These are phyloP conservation scores for Xiphydria camelus DNA, from an alignment of 2,888 invertebrate genomes.

Conservation along the genomic window DNA sequence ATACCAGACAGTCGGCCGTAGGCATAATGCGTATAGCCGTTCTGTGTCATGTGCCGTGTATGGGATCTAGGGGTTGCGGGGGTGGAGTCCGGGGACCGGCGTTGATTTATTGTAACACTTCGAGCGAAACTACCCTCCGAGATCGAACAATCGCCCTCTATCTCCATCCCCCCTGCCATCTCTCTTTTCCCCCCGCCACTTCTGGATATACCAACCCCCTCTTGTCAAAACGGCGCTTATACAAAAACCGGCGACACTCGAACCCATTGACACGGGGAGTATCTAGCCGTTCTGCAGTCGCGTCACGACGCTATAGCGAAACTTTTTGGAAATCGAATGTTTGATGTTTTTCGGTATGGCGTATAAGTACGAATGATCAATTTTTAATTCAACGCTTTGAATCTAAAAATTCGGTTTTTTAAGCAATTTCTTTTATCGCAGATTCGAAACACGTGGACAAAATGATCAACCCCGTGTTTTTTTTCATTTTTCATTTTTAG, in stretches of 20 bases:
- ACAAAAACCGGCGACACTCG: slow-evolving; percentile 2
- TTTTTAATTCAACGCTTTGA: too few relatives aligned
- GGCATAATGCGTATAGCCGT: slow-evolving; percentile 2
- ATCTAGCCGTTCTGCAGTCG: too few relatives aligned
- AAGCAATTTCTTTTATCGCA: too few relatives aligned
- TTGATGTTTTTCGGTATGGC: too few relatives aligned
- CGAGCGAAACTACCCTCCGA: slow-evolving; percentile 34
- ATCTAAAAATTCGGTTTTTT: too few relatives aligned
- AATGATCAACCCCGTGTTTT: too few relatives aligned
- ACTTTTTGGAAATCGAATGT: too few relatives aligned
- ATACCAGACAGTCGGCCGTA: slow-evolving; percentile 22
- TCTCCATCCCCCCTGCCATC: slow-evolving; percentile 5
- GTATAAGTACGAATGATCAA: too few relatives aligned
- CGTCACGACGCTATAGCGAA: too few relatives aligned
- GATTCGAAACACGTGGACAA: too few relatives aligned
- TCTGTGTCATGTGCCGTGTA: slow-evolving; percentile 24
- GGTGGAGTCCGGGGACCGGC: slow-evolving; percentile 36
- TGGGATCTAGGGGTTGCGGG: slow-evolving; percentile 28
- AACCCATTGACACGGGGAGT: slow-evolving; percentile 1
- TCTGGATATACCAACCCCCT: not conserved
- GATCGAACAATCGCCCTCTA: slow-evolving; percentile 22
- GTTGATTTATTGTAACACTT: slow-evolving; percentile 50
- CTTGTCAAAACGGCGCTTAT: slow-evolving; percentile 1
- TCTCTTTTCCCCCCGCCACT: slow-evolving; percentile 1
- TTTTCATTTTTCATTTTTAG: too few relatives aligned